Base-by-base conservation (phyloP, 2,888 invertebrate species). In the Drosophila ustulata region DNA sequence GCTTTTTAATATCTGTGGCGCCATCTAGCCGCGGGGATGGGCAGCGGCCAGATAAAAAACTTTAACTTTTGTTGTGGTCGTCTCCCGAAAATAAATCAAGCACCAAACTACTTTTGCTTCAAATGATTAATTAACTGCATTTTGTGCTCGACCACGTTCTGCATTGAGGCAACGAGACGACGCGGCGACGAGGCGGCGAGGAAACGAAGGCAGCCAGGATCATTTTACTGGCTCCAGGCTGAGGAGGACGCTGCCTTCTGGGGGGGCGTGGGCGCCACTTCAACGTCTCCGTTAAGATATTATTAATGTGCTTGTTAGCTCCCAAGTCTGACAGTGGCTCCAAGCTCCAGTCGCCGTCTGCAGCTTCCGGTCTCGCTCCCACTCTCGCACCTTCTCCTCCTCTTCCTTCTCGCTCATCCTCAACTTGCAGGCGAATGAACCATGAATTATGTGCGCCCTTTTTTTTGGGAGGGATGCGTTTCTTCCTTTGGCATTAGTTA, bases 121-220 rank as follows among this genome's bases (percentile, higher is more conserved):
- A 65, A 85, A 85, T 85, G 84, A 85, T 85, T 85, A 85, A 85
- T 85, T 85, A 88, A 86, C 86, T 85, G 86, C 81, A 88, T 82
- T 88, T 82, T 78, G 74, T 76, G 88, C 85, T 70, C 77, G 71
- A 67, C 82, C 87, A 80, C 81, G 86, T 82, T 59, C 64, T 49
- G 32, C 64, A 73, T 37, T 51, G 55, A 34, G 71, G n/a, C 30
- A 18, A 18, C 18, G 18, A 18, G 18, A 18, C 18, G 18, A 18
- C 18, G 18, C 0, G 18, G 1, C 18, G 18, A 18, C 18, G 18
- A 30, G 71, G n/a, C 30, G 55, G 49, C 9, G 41, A 6, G 41
- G 7, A 30, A 4, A 2, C 3, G 11, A 9, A 34, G n/a, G n/a
- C 37, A n/a, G 18, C 9, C 34, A 41, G 39, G 39, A 41, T 41